Evolutionary conservation across 2,888 invertebrate species (phyloP).

Genomic region (Eristalis arbustorum): DNA sequence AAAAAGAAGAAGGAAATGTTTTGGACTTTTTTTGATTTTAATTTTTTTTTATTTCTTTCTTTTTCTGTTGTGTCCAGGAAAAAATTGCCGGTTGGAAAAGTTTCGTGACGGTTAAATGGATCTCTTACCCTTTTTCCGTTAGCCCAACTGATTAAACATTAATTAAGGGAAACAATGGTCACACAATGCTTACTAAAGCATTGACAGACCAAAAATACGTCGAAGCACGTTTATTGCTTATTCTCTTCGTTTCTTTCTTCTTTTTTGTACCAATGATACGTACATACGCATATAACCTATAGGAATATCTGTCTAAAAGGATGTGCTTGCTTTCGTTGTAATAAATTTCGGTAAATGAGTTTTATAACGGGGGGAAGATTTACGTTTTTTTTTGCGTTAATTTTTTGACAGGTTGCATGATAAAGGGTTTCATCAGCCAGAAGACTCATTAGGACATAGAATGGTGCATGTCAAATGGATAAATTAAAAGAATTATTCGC

Average conservation of each 20-base stretch:
- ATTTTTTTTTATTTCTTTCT: conserved; percentile 18
- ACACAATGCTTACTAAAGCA: conserved; percentile 69
- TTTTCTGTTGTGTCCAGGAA: conserved; percentile 42
- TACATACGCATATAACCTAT: not conserved
- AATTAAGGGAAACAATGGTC: conserved; percentile 79
- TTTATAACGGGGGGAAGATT: not conserved
- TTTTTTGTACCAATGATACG: not conserved
- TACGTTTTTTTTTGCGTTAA: conserved; percentile 21
- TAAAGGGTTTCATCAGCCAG: conserved; percentile 41
- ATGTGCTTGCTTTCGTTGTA: conserved; percentile 7
- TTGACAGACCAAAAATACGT: conserved; percentile 68
- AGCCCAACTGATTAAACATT: conserved; percentile 80
- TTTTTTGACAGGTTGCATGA: conserved; percentile 50
- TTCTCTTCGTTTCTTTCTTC: conserved; percentile 12
- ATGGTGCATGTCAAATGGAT: not conserved
- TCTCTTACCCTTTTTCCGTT: conserved; percentile 10
- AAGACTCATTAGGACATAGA: conserved; percentile 13
- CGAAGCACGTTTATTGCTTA: conserved; percentile 25
- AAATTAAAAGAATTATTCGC: not conserved
- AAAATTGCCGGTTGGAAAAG: conserved; percentile 21
- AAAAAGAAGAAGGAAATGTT: conserved; percentile 26
- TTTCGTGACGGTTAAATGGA: conserved; percentile 14
- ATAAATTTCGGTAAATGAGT: conserved; percentile 24
- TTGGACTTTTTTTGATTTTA: not conserved
- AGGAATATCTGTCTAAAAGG: not conserved